Percentiles rank a stretch among this genome's conserved stretches.
Evolutionary conservation across 2,113 vertebrate genomes (phyloP).

Genomic region (Paralichthys olivaceus): DNA sequence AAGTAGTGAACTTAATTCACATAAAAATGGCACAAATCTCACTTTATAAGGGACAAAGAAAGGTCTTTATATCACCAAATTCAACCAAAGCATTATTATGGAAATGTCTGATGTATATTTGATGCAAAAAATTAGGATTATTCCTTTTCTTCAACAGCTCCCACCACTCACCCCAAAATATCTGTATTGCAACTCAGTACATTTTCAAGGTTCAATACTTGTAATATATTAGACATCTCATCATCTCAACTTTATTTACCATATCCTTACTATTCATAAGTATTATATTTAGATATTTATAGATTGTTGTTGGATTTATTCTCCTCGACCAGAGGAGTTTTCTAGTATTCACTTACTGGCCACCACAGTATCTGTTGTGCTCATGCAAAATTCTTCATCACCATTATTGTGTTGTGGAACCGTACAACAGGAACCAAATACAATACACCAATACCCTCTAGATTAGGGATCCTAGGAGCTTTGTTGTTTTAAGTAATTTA

Average conservation of each 20-base stretch:
- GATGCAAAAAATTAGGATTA: not conserved
- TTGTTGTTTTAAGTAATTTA: not conserved
- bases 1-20: conserved; percentile 1
- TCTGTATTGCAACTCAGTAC: not conserved
- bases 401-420: not conserved
- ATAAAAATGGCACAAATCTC: conserved; percentile 32
- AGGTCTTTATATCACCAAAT: not conserved
- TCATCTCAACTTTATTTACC: conserved; percentile 14
- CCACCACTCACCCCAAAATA: not conserved
- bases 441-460: not conserved
- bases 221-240: not conserved
- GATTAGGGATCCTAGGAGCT: no score
- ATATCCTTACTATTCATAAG: not conserved
- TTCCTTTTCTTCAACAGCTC: not conserved
- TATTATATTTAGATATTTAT: not conserved
- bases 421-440: not conserved
- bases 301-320: conserved; percentile 10
- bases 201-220: conserved; percentile 8
- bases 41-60: conserved; percentile 27
- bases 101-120: not conserved
- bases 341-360: not conserved
- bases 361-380: not conserved
- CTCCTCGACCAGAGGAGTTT: not conserved
- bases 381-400: not conserved
- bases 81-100: not conserved